Conservation (phyloP, 2,797 vertebrate genomes). For the Rhinophrynus dorsalis region DNA sequence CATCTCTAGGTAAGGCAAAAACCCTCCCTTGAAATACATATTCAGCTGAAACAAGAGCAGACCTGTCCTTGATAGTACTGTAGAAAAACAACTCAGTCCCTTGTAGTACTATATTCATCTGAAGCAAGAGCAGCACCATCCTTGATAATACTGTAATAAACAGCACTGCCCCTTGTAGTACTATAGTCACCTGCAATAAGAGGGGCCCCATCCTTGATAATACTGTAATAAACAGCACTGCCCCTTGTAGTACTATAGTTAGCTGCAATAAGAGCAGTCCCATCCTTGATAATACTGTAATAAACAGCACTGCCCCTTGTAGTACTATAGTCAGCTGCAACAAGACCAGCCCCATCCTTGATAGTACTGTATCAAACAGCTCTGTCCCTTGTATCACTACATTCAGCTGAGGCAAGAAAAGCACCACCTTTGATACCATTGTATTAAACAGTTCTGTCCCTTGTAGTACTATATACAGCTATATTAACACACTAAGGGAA, state of each 20-base stretch:
- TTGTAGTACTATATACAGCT: too few species aligned
- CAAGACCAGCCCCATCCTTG: background rate
- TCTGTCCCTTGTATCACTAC: background rate
- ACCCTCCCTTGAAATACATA: too few species aligned
- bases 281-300: background rate
- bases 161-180: too few species aligned
- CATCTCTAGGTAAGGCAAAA: too few species aligned
- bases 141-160: background rate
- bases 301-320: too few species aligned
- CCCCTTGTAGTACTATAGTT: background rate
- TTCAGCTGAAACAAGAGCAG: too few species aligned
- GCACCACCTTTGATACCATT: too few species aligned
- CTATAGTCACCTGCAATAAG: background rate
- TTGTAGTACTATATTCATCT: background rate
- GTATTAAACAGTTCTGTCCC: too few species aligned
- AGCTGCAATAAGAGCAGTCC: background rate
- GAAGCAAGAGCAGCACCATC: background rate
- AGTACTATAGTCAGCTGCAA: background rate
- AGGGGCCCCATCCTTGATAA: background rate
- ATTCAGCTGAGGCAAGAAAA: background rate
- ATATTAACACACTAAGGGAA: too few species aligned
- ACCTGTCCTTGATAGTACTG: too few species aligned
- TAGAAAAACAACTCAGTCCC: background rate
- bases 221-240: too few species aligned
- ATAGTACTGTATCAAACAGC: background rate